Evolutionary conservation across 1,140 invertebrate species (phyloP), one percentile per base, ranked within the genome.

Genomic region (Drosophila busckii): DNA sequence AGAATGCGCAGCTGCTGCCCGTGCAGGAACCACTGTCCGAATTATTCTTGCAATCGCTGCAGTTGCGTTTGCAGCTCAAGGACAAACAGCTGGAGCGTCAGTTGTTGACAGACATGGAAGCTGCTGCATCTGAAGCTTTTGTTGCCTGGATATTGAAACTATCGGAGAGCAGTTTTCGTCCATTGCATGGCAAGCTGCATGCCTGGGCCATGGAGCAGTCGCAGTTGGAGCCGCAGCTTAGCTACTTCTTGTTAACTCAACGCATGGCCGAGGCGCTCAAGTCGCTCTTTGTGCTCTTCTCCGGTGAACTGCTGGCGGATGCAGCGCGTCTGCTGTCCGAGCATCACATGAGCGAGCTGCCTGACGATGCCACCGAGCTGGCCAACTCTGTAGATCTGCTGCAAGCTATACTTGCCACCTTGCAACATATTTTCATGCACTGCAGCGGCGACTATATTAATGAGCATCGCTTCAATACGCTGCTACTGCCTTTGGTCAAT

Each of bases 251-350:
- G 76, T 82, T 97, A 17, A 93, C 93, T 29, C 91, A 89, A 40
- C 92, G 90, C 13, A 92, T 97, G 45, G 94, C 95, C 0, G 92
- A 95, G 34, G 92, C 91, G 38, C 87, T 98, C 4, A 95, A 96
- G 87, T 94, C 94, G 13, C 88, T 98, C 0, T 98, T 98, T 86
- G 92, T 95, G 1, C 87, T 96, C 15, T 97, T 98, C 87, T 95
- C 96, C 35, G 93, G 93, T 3, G 93, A 95, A 70, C 93, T 97
- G 62, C 88, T 97, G 0, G 92, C 93, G 70, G 93, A 96, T 82
- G 92, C 94, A 1, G 92, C 94, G 0, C 88, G 91, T 2, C 78
- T 95, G 1, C 84, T 98, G 12, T 89, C 91, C 10, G 85, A 88
- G n/a, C 90, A 90, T 45, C 91, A 92, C 63, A 88, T 85, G 2